Conservation (phyloP, 2,888 invertebrate genomes). For the Eugnorisma glareosa region DNA sequence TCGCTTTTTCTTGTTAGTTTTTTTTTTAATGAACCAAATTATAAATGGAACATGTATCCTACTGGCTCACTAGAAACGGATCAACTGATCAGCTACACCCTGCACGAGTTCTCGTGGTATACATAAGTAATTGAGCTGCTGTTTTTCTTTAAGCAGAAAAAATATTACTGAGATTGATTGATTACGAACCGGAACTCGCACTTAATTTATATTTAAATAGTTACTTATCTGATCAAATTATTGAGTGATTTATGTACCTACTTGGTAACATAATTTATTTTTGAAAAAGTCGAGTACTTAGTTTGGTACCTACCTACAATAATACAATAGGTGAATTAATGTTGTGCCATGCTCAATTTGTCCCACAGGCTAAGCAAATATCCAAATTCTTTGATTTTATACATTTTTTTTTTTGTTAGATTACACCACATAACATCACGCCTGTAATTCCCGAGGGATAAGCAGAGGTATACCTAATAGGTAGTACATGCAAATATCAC, state of each 20-base stretch:
- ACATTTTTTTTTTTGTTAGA: too few relatives aligned
- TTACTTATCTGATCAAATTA: neutral
- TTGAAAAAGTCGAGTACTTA: neutral
- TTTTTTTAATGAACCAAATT: neutral
- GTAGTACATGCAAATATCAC: too few relatives aligned
- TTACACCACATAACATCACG: too few relatives aligned
- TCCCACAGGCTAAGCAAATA: too few relatives aligned
- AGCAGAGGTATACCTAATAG: too few relatives aligned
- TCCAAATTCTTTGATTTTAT: too few relatives aligned
- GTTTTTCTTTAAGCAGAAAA: constrained; percentile 25
- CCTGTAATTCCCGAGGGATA: too few relatives aligned
- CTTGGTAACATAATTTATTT: neutral
- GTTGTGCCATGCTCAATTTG: too few relatives aligned
- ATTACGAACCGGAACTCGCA: constrained; percentile 23
- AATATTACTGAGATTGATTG: neutral
- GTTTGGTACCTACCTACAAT: too few relatives aligned
- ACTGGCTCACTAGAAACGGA: neutral
- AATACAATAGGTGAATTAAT: too few relatives aligned
- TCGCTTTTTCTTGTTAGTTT: too few relatives aligned
- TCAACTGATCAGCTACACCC: neutral
- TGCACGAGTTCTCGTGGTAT: neutral
- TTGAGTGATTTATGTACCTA: neutral
- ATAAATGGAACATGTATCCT: neutral
- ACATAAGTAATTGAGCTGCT: neutral
- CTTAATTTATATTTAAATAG: constrained; percentile 21